Evolutionary conservation across 2,888 invertebrate genomes (phyloP), one percentile per base, ranked within the genome.

Genomic region (Pimpla rufipes): DNA sequence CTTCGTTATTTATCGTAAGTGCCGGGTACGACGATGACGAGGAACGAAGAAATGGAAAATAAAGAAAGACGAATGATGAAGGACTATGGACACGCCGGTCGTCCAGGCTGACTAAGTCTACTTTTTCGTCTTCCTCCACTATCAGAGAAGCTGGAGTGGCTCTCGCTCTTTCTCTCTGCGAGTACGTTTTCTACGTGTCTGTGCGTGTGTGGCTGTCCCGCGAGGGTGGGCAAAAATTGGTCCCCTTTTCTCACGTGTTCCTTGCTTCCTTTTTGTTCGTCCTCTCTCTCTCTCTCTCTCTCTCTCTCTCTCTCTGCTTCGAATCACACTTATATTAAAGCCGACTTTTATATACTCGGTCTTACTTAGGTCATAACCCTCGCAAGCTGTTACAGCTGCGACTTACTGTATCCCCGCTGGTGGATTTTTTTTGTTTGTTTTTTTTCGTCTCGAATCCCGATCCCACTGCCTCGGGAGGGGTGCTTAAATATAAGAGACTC

Each of bases 191-290:
- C 13, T 45, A 66, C 57, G 21, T 62, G 35, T 55, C 50, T 67
- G 59, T 57, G 29, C 68, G 68, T 70, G 67, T 73, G 47, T 55
- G 11, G 40, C 45, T 45, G 79, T 74, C 70, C 79, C 47, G 70
- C 81, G 77, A 81, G 84, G 82, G 87, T 88, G 88, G 82, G 84
- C 83, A 88, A 90, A 91, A 90, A 89, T 91, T 91, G 91, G 91
- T 91, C 91, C 91, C 90, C 83, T 84, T 68, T 85, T 68, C 80
- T 83, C 73, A 67, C 82, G 79, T 79, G 70, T 71, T 71, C 45
- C 78, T 81, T 64, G 47, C 79, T 73, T 67, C 42, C 23, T 40
- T 23, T 18, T 42, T 64, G 18, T 75, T 52, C 23, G 18, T 67
- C 42, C 21, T 37, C 11, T 62, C 21, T 18, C 8, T 40, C 16